These are phyloP conservation scores for Polymixis lichenea DNA, from an alignment of 2,888 invertebrate species.

Conservation along the genomic window DNA sequence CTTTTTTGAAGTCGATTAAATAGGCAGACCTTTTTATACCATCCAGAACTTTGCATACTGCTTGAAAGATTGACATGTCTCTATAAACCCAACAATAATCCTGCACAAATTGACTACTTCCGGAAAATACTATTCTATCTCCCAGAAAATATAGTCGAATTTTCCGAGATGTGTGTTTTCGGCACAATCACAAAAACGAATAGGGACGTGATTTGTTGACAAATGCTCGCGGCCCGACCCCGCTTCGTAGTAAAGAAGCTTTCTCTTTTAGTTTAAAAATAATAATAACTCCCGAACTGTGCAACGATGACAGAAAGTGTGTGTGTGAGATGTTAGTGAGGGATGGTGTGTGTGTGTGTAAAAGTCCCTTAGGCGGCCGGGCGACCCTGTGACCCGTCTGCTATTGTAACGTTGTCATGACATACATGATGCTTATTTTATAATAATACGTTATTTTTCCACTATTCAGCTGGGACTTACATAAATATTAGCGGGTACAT, in stretches of 20 bases:
- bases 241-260: conserved; percentile 69
- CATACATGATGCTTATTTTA: conserved; percentile 59
- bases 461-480: conserved; percentile 42
- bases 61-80: conserved; percentile 8
- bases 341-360: conserved; percentile 41
- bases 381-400: conserved; percentile 68
- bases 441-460: conserved; percentile 58
- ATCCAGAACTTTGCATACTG: neutral
- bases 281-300: conserved; percentile 74
- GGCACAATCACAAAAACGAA: conserved; percentile 74
- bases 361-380: conserved; percentile 49
- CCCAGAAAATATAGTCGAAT: conserved; percentile 22
- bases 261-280: conserved; percentile 79
- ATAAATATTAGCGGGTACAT: conserved; percentile 36
- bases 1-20: too few relatives aligned
- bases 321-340: conserved; percentile 64
- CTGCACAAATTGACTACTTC: conserved; percentile 19
- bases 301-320: conserved; percentile 69
- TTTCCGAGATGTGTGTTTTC: conserved; percentile 49
- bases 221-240: conserved; percentile 76
- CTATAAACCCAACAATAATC: conserved; percentile 32
- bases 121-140: conserved; percentile 30
- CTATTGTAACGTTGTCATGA: conserved; percentile 65
- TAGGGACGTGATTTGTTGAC: conserved; percentile 83
- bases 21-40: neutral